Base-by-base conservation (phyloP, 2,113 vertebrate species). In the Microtus montanus region DNA sequence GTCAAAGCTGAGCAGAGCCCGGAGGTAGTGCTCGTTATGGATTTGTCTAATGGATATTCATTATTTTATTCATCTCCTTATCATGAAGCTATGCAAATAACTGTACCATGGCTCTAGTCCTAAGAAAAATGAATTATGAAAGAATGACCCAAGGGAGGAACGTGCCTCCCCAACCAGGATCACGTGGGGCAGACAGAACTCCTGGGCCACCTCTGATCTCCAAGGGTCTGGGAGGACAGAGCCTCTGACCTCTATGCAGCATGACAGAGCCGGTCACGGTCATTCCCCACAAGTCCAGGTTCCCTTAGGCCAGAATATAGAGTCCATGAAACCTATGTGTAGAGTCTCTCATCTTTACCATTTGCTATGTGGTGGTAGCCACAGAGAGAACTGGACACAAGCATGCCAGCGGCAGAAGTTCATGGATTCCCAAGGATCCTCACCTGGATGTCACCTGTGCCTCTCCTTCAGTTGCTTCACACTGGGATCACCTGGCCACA, bases 221-320 rank as follows among this genome's bases (percentile, higher is more conserved):
- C 3, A 10, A 3, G 24, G 15, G 4, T 30, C 89, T 61, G 35
- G 41, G 58, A 19, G 14, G 61, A 85, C 15, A 44, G 79, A 38
- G 6, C 3, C 35, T 61, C n/a, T 61, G 52, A 82, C 54, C 22
- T 61, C 22, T 26, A 38, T 38, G n/a, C 15, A 35, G 9, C 4
- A 26, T 54, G 22, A 19, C 0, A 17, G 11, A 11, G 64, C 7
- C 2, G 15, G 35, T 7, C 2, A 11, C 7, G 0, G 14, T 38
- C 33, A 2, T 12, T 7, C 7, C 54, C 4, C 6, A 0, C 1
- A 11, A 22, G 1, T 0, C 20, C 0, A 0, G 20, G 30, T 26
- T 54, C 38, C 47, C 22, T 0, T 1, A 1, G 47, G 4, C 20
- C 4, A 1, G 41, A 44, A 35, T 38, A 3, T 2, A 11, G 30